These are phyloP conservation scores for Psittacula derbiana DNA, from an alignment of 2,797 vertebrate species.

Conservation along the genomic window DNA sequence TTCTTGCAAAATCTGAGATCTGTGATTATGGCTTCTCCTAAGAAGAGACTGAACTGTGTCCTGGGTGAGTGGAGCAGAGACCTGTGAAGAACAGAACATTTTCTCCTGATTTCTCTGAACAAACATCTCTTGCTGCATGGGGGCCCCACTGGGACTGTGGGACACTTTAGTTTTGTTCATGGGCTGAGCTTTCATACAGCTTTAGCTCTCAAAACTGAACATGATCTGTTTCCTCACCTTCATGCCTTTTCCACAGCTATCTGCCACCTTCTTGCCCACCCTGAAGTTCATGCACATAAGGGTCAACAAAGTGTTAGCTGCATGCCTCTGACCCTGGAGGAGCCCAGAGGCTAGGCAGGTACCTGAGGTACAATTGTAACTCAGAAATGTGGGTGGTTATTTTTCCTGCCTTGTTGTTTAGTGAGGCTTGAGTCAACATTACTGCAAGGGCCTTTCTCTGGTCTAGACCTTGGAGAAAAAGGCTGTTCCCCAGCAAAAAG, in stretches of 20 bases:
- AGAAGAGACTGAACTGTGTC: background rate
- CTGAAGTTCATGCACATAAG: background rate
- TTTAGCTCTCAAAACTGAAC: background rate
- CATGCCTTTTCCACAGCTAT: background rate
- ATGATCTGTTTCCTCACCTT: background rate
- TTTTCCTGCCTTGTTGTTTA: background rate
- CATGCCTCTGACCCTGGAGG: background rate
- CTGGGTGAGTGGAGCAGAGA: background rate
- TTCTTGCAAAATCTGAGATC: background rate
- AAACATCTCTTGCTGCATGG: background rate
- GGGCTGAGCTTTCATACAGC: background rate
- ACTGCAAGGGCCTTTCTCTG: background rate
- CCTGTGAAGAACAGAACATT: background rate
- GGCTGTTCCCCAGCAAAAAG: background rate
- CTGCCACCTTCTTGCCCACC: background rate
- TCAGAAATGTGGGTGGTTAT: background rate
- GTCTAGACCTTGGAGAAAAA: slow-evolving; percentile 7
- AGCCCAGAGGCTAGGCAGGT: background rate
- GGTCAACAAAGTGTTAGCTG: background rate
- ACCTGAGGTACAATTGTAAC: background rate
- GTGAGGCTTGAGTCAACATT: background rate
- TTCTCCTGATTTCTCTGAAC: background rate
- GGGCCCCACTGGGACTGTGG: background rate
- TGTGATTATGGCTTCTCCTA: background rate
- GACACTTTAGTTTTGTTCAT: background rate